Evolutionary conservation across 37 sponge, comb jelly and placozoan genomes (phyloP).

Genomic region (Agelas oroides): DNA sequence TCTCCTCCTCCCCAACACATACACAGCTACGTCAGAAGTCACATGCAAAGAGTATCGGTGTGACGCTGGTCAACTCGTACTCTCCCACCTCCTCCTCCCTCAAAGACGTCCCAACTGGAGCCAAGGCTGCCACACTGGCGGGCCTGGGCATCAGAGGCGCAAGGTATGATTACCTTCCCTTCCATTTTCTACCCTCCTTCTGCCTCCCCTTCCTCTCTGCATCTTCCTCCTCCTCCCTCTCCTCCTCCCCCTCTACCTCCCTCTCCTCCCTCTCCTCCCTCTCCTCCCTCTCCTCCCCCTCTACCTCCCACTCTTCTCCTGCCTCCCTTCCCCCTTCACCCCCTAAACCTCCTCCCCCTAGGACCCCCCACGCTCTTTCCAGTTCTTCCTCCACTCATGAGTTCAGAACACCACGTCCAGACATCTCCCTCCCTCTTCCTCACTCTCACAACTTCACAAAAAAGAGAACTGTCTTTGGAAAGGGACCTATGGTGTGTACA

Average conservation of each 20-base stretch:
- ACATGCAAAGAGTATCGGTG: slow-evolving; percentile 34
- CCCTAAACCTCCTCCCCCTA: not conserved
- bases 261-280: not conserved
- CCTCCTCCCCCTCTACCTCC: not conserved
- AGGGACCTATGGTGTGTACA: not conserved
- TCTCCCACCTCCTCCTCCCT: slow-evolving; percentile 5
- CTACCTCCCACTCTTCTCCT: not conserved
- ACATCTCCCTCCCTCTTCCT: slow-evolving; percentile 20
- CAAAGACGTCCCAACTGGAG: not conserved
- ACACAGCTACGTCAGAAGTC: slow-evolving; percentile 60
- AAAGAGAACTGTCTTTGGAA: not conserved
- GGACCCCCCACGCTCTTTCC: not conserved
- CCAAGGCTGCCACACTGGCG: slow-evolving; percentile 10
- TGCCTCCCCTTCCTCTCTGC: not conserved
- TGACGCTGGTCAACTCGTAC: slow-evolving; percentile 13
- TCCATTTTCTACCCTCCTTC: not conserved
- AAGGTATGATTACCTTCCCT: not conserved
- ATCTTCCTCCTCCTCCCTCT: no score
- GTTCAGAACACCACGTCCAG: slow-evolving; percentile 1
- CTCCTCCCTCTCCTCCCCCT: not conserved
- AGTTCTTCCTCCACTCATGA: slow-evolving; percentile 39
- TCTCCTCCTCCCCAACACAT: no score
- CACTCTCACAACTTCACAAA: not conserved
- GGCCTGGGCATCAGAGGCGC: not conserved
- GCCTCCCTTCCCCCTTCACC: not conserved